phyloP scores from a whole-genome alignment of 2,888 invertebrate genomes.

The Trichogramma evanescens region DNA sequence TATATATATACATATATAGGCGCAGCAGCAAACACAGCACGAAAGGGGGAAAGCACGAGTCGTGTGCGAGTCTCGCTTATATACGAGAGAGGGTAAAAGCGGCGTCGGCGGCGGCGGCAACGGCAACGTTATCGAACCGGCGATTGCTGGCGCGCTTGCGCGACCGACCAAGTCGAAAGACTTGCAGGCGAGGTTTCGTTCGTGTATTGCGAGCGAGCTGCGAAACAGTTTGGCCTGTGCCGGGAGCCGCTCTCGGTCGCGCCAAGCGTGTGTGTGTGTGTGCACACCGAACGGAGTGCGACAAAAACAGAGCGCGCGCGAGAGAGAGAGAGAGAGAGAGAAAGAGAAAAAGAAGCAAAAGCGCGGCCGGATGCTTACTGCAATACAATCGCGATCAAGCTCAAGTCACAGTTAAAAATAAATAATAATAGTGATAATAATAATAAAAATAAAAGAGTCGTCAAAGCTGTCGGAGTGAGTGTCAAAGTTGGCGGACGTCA shows the following conservation, averaged over 20 bases:
- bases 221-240: conserved; percentile 15
- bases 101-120: too few species aligned
- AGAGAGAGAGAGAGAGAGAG: not conserved
- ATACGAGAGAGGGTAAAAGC: too few species aligned
- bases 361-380: not conserved
- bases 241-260: conserved; percentile 8
- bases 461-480: too few species aligned
- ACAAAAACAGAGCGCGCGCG: too few species aligned
- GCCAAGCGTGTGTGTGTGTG: too few species aligned
- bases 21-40: conserved; percentile 4
- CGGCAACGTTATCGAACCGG: conserved; percentile 19
- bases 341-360: too few species aligned
- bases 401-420: too few species aligned
- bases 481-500: too few species aligned
- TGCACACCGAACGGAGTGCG: too few species aligned
- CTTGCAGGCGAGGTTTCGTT: not conserved
- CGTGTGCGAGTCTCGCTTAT: not conserved
- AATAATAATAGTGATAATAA: too few species aligned
- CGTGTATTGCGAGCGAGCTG: conserved; percentile 8
- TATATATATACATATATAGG: not conserved
- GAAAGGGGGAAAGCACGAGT: conserved; percentile 9
- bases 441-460: too few species aligned
- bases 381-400: too few species aligned
- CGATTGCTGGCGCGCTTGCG: conserved; percentile 22
- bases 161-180: not conserved